Evolutionary conservation across 2,888 invertebrate genomes (phyloP).

Genomic region (Aphrophora alni): DNA sequence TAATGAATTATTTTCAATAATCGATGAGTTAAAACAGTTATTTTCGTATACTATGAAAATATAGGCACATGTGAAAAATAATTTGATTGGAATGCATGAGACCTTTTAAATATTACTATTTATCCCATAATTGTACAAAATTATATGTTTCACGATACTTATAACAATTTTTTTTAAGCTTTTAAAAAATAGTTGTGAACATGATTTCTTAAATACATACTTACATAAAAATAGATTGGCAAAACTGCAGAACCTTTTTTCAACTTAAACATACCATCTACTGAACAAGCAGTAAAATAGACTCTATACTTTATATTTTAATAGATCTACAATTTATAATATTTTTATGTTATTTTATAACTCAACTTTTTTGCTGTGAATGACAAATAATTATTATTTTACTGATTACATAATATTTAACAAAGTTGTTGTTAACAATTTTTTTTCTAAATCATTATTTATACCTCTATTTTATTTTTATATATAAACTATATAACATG

Average conservation of each 20-base stretch:
- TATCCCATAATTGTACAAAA: background rate
- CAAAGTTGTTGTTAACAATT: background rate
- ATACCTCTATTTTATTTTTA: background rate
- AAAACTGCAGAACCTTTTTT: too few relatives aligned
- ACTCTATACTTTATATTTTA: too few relatives aligned
- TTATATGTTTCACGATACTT: background rate
- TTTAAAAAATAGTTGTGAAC: too few relatives aligned
- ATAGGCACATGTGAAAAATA: background rate
- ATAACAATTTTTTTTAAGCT: background rate
- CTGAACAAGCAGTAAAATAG: too few relatives aligned
- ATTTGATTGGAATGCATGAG: background rate
- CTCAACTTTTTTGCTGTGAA: slow-evolving; percentile 33
- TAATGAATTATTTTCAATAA: background rate
- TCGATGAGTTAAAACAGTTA: background rate
- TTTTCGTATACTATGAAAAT: background rate
- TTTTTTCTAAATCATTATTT: background rate
- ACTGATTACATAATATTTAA: background rate
- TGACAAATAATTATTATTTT: slow-evolving; percentile 31
- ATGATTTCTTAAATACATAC: too few relatives aligned
- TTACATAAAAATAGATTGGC: too few relatives aligned
- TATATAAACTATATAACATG: background rate
- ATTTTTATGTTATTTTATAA: too few relatives aligned
- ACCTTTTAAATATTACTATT: background rate
- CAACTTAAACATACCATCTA: too few relatives aligned
- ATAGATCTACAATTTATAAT: too few relatives aligned